Conservation (phyloP, 2,888 invertebrate genomes). For the Cephus rjabovi region DNA sequence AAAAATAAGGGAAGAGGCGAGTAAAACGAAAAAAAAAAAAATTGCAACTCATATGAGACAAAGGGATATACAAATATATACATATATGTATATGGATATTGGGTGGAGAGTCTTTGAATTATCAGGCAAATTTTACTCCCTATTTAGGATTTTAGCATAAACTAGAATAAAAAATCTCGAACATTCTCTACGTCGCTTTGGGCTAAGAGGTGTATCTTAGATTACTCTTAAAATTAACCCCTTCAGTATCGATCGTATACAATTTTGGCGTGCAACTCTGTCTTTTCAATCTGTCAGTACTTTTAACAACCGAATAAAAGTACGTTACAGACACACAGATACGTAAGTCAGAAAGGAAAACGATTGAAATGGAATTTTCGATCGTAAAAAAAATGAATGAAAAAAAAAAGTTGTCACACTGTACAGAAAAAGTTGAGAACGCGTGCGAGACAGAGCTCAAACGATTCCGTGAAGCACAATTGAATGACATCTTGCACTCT, state of each 20-base stretch:
- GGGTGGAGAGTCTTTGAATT: conserved; percentile 40
- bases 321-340: not conserved
- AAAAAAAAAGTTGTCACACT: not conserved
- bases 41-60: conserved; percentile 36
- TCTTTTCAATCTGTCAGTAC: not conserved
- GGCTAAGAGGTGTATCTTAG: not conserved
- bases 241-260: not conserved
- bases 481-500: not conserved
- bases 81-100: conserved; percentile 12
- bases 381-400: not conserved
- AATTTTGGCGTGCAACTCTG: conserved; percentile 13
- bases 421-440: not conserved
- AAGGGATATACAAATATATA: conserved; percentile 24
- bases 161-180: not conserved
- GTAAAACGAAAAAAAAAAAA: conserved; percentile 12
- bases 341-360: not conserved
- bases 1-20: not conserved
- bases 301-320: not conserved
- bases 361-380: not conserved
- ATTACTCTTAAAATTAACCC: not conserved
- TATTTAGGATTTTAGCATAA: not conserved
- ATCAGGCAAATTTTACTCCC: not conserved
- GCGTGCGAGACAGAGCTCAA: not conserved
- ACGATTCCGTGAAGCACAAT: not conserved
- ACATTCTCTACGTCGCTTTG: conserved; percentile 10